Evolutionary conservation across 2,113 vertebrate genomes (phyloP).

Genomic region (Murina feae): DNA sequence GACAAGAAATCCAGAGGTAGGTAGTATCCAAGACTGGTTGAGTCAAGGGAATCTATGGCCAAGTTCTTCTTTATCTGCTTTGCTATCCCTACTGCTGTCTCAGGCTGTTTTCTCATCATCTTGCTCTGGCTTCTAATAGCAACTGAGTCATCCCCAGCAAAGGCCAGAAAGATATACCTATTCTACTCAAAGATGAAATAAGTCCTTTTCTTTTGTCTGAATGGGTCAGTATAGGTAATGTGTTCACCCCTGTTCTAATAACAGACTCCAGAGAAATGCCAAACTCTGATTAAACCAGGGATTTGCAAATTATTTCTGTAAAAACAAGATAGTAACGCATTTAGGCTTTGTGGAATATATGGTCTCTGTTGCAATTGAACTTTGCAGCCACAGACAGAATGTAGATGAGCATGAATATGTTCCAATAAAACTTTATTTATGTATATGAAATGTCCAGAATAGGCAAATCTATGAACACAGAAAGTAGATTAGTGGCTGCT

Average conservation of each 20-base stretch:
- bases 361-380: not conserved
- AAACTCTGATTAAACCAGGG: not conserved
- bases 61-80: not conserved
- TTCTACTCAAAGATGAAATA: not conserved
- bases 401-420: not conserved
- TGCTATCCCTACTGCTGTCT: not conserved
- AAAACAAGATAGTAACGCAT: not conserved
- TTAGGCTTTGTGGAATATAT: not conserved
- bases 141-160: not conserved
- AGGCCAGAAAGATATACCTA: not conserved
- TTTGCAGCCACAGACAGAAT: not conserved
- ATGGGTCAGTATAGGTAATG: not conserved
- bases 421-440: conserved; percentile 8
- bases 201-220: not conserved
- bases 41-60: not conserved
- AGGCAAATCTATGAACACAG: not conserved
- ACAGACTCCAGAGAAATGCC: not conserved
- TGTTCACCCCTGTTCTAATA: not conserved
- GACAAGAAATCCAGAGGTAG: not conserved
- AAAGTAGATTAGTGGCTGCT: not conserved
- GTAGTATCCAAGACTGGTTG: not conserved
- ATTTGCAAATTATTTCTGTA: not conserved
- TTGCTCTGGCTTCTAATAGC: not conserved
- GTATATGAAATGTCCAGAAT: not conserved
- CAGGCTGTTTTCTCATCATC: not conserved